These are phyloP conservation scores for Enteromius anoplus DNA, from an alignment of 2,797 vertebrate genomes.

Conservation along the genomic window DNA sequence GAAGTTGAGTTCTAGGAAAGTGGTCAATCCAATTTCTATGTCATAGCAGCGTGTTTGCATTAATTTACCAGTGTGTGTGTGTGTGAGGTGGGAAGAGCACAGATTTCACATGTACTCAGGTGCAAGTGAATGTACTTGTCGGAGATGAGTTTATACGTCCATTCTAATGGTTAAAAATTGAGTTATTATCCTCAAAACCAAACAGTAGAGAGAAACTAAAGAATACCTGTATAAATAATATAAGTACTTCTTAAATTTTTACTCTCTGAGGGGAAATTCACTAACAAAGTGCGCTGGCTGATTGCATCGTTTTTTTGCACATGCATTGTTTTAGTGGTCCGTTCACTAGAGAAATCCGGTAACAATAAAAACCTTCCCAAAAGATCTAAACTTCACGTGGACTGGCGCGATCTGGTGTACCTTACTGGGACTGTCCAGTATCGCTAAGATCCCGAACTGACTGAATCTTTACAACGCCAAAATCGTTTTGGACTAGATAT, in stretches of 20 bases:
- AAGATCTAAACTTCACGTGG: background rate
- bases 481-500: background rate
- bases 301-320: constrained; percentile 13
- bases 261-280: background rate
- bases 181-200: constrained; percentile 35
- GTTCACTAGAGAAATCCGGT: background rate
- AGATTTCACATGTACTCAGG: constrained; percentile 20
- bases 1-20: background rate
- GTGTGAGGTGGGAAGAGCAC: background rate
- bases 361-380: background rate
- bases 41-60: constrained; percentile 33
- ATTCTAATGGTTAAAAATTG: constrained; percentile 21
- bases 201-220: constrained; percentile 10
- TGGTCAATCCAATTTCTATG: constrained; percentile 16
- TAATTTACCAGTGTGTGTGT: constrained; percentile 27
- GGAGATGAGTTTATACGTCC: constrained; percentile 12
- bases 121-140: constrained; percentile 25
- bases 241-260: background rate
- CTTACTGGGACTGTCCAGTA: background rate
- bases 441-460: background rate
- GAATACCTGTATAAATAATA: constrained; percentile 11
- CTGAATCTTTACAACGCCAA: background rate
- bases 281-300: background rate
- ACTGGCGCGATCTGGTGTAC: background rate
- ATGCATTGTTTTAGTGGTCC: background rate